Percentiles rank a stretch among this genome's conserved stretches.
phyloP scores from a whole-genome alignment of 2,113 vertebrate species.

The Amia ocellicauda region DNA sequence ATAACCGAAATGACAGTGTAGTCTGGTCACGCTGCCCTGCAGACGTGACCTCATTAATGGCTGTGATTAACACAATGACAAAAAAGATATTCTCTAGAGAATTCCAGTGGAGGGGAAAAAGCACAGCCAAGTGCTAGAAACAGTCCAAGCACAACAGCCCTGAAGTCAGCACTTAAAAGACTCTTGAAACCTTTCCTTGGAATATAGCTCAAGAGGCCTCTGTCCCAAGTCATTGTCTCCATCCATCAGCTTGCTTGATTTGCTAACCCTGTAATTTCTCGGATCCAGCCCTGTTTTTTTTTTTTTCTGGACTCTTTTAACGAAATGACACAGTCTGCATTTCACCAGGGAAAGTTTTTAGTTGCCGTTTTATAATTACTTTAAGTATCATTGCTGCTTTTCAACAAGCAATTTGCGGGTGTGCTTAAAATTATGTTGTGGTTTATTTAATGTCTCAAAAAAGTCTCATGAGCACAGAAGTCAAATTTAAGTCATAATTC shows the following conservation, averaged over 20 bases:
- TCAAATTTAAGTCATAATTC: no score
- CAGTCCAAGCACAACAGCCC: not conserved
- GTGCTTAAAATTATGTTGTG: not conserved
- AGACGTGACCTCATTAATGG: constrained; percentile 5
- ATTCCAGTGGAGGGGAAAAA: not conserved
- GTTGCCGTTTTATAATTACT: constrained; percentile 28
- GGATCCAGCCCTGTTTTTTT: constrained; percentile 18
- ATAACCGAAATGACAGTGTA: not conserved
- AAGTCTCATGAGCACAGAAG: no score
- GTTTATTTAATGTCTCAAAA: no score
- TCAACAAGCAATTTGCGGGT: constrained; percentile 2
- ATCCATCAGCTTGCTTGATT: not conserved
- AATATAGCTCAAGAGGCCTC: not conserved
- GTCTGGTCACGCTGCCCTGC: not conserved
- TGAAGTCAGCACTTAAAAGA: not conserved
- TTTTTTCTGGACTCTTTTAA: constrained; percentile 7
- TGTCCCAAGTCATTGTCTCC: constrained; percentile 3
- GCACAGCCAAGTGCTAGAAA: not conserved
- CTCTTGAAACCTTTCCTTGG: not conserved
- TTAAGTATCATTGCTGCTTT: constrained; percentile 12
- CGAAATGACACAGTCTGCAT: constrained; percentile 31
- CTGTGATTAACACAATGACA: not conserved
- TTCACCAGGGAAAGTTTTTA: constrained; percentile 26
- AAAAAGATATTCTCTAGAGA: constrained; percentile 1
- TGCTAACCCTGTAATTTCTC: constrained; percentile 27